Evolutionary conservation across 2,113 vertebrate genomes (phyloP), one percentile per base, ranked within the genome.

Genomic region (Fregetta grallaria): DNA sequence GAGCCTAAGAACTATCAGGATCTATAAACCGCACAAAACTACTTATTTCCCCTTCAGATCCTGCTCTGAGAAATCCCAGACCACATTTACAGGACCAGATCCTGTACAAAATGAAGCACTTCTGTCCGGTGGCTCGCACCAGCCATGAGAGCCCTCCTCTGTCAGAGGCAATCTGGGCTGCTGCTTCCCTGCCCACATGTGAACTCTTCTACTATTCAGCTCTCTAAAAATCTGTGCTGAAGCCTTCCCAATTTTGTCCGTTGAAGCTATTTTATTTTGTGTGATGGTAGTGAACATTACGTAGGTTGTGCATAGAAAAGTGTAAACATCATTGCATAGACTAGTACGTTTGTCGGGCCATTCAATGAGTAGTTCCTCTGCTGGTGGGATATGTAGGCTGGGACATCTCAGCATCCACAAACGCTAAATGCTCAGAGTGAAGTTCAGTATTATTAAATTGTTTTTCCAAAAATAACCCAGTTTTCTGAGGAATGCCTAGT

Each of bases 141-240:
- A 61, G 29, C 34, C 4, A 4, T 18, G 42, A 52, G 13, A 45
- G 7, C 30, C 10, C 36, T 90, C 6, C 62, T 75, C 4, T 62
- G 4, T 8, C 0, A 0, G 16, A 42, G 47, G 6, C 17, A 27
- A 0, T 17, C 36, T 47, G 62, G 13, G 32, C 40, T 82, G 52
- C 29, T 67, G 10, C 67, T 66, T 55, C 32, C 45, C 19, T 1
- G 9, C 32, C 45, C 16, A 6, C 9, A 0, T 9, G n/a, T 21
- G 58, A 81, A 27, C 12, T 55, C 42, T 74, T 6, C 23, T 44
- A 0, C 7, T 14, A 29, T 38, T 30, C 27, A 74, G 15, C 22
- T 78, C 71, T 58, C n/a, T 13, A 47, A 44, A 81, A 52, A 29
- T 18, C 27, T 71, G 50, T 6, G 9, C 53, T 1, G 3, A 23